Evolutionary conservation across 92 coral and sea anemone species (phyloP), one percentile per base, ranked within the genome.

Genomic region (Muricea muricata): DNA sequence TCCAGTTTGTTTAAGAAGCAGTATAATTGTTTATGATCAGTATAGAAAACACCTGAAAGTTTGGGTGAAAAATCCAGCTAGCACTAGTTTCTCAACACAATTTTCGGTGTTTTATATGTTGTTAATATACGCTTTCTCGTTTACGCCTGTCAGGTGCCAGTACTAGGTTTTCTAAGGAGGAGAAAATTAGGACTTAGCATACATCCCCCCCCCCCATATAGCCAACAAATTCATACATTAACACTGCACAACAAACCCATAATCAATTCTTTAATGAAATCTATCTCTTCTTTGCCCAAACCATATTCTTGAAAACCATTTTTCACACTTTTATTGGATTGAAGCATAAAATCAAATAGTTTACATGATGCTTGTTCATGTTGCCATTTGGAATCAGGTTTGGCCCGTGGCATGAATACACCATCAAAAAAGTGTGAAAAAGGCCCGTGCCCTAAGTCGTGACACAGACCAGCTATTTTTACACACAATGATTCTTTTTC

Each of bases 401-500:
- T 37, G 20, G 26, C 97, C 18, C 66, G 68, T 21, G 99, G 99
- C 21, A 97, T 93, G 68, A 90, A 97, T 23, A 88, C 75, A 2
- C 72, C 75, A 69, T 93, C 99, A 71, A 97, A 97, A 89, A 92
- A 77, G 61, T 97, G 99, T 7, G 98, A 94, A 48, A 97, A 97
- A 1, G 99, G 99, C 2, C 99, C 99, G 73, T 97, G 99, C 21
- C 99, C 99, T 41, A 97, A 85, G 65, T 97, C 99, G 87, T 97
- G 99, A 41, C 99, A 97, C 2, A 97, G 86, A 10, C 99, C 99
- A 25, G 99, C 99, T 48, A 97, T 87, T 25, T 68, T 85, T 15
- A 97, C 91, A 71, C 99, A 93, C 21, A 97, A 88, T 8, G 88
- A 78, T 65, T 97, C 99, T 42, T 77, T 57, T 10, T 90, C 84